These are phyloP conservation scores for Haliaeetus leucogaster DNA, from an alignment of 2,113 vertebrate species.

Conservation along the genomic window DNA sequence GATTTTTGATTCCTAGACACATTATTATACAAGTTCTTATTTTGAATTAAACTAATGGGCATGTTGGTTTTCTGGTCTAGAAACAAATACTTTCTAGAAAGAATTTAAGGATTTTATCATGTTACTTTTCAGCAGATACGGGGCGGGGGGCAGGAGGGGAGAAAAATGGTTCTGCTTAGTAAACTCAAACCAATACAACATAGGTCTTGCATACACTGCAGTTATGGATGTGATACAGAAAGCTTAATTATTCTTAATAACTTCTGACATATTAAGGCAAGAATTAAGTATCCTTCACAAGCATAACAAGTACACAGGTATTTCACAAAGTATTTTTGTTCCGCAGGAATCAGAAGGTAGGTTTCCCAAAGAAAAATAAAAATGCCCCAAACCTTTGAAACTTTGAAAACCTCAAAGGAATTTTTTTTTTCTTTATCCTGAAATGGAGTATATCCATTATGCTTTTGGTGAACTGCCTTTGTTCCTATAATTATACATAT, in stretches of 20 bases:
- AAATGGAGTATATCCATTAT: neutral
- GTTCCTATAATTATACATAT: neutral
- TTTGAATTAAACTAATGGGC: neutral
- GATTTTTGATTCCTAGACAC: neutral
- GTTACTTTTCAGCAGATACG: neutral
- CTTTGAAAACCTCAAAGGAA: neutral
- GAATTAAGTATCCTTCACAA: neutral
- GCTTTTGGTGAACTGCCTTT: neutral
- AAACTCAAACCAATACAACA: neutral
- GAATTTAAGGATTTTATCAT: neutral
- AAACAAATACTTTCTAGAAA: neutral
- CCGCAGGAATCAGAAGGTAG: neutral
- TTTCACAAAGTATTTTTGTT: neutral
- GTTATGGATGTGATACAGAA: neutral
- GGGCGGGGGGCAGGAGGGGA: no score
- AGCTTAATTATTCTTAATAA: neutral
- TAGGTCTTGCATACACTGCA: neutral
- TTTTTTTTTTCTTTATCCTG: neutral
- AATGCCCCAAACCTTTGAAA: neutral
- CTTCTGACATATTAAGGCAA: neutral
- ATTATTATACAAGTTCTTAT: neutral
- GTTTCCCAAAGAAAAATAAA: neutral
- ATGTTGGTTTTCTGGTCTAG: neutral
- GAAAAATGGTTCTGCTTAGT: neutral
- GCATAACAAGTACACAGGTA: neutral